These are phyloP conservation scores for Erithacus rubecula DNA, from an alignment of 2,797 vertebrate genomes.

Conservation along the genomic window DNA sequence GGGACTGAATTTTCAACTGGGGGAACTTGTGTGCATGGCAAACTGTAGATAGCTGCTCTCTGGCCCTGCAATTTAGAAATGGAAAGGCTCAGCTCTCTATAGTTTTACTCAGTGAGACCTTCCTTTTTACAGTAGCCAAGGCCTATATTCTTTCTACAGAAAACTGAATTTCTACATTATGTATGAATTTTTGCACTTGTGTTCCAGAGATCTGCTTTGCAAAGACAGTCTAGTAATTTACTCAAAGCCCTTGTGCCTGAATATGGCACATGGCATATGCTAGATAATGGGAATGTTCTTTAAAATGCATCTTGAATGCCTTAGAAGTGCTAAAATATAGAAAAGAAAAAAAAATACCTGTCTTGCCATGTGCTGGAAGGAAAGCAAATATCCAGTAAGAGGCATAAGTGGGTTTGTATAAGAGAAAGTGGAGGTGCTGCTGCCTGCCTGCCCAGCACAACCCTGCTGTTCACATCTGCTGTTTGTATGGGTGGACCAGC, in stretches of 20 bases:
- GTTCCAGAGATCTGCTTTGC: background rate
- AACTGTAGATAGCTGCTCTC: background rate
- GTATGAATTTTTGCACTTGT: background rate
- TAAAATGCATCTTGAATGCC: background rate
- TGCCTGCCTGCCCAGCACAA: background rate
- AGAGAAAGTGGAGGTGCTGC: background rate
- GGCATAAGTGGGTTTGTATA: background rate
- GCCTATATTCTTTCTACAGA: background rate
- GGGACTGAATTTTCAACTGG: background rate
- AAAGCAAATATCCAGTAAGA: background rate
- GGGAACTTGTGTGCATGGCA: background rate
- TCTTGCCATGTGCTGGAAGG: background rate
- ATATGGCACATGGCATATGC: background rate
- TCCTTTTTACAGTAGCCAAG: background rate
- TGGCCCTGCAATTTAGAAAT: background rate
- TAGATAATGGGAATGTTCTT: background rate
- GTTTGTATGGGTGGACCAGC: background rate
- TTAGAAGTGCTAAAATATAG: background rate
- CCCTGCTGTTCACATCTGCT: accelerated
- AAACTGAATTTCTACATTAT: background rate
- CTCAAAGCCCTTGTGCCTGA: background rate
- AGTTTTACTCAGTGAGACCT: background rate
- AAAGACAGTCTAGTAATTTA: background rate
- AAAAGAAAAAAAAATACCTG: background rate
- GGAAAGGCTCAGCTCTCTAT: background rate